Conservation (phyloP, 2,113 vertebrate species). For the Tonatia bakeri region DNA sequence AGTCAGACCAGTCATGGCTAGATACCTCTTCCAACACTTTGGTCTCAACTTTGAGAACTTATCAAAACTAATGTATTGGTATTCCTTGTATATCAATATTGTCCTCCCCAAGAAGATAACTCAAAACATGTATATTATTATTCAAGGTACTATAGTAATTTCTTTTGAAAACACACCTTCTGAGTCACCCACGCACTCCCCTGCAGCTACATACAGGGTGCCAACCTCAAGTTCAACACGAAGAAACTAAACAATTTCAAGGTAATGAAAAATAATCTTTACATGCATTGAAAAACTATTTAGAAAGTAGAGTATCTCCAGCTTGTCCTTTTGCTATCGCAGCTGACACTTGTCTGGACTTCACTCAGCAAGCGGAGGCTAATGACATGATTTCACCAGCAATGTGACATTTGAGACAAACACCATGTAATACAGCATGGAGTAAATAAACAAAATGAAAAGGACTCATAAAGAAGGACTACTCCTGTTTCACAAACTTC, state of each 20-base stretch:
- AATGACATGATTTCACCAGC: not conserved
- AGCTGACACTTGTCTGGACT: not conserved
- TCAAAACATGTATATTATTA: not conserved
- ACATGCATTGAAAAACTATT: not conserved
- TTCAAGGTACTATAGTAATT: not conserved
- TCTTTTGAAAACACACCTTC: constrained; percentile 7
- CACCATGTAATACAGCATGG: not conserved
- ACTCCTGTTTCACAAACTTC: not conserved
- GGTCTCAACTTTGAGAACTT: not conserved
- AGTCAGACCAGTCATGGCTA: too few relatives aligned
- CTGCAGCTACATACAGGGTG: not conserved
- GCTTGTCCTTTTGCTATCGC: not conserved
- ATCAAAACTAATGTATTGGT: not conserved
- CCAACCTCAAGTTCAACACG: not conserved
- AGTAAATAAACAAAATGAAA: not conserved
- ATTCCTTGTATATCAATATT: not conserved
- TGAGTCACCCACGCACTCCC: not conserved
- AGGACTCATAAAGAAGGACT: not conserved
- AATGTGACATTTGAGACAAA: not conserved
- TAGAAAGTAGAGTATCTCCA: not conserved
- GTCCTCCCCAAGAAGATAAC: not conserved
- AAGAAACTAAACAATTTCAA: not conserved
- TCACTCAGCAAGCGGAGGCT: not conserved
- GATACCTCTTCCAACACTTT: not conserved
- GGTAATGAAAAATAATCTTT: not conserved